Conservation (phyloP, 23 tunicate species). For the Ciona savignyi region DNA sequence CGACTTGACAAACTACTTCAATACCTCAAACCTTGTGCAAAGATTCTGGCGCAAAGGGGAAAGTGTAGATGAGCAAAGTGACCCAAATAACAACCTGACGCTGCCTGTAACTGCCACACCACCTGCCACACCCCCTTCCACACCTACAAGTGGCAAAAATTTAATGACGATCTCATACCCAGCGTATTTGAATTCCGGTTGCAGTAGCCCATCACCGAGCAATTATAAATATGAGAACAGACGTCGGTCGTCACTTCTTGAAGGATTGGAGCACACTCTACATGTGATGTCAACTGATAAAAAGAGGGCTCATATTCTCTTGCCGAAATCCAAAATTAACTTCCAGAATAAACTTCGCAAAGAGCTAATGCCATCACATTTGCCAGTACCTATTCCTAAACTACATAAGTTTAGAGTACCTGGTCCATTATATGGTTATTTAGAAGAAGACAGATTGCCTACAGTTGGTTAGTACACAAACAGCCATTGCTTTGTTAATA, state of each 20-base stretch:
- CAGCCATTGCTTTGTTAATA: not conserved
- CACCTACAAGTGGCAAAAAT: not conserved
- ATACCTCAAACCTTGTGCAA: constrained; percentile 6
- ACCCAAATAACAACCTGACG: not conserved
- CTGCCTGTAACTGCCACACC: not conserved
- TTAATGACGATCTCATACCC: constrained; percentile 13
- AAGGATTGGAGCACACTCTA: constrained; percentile 31
- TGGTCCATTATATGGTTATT: constrained; percentile 24
- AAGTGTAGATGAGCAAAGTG: not conserved
- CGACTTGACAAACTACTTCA: not conserved
- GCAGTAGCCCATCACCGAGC: not conserved
- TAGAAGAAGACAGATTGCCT: constrained; percentile 6
- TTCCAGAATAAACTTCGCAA: not conserved
- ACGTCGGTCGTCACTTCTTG: constrained; percentile 29
- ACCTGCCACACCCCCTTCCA: not conserved
- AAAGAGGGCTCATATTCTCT: constrained; percentile 7
- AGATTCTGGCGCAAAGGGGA: not conserved
- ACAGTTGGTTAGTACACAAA: not conserved
- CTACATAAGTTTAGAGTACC: constrained; percentile 9
- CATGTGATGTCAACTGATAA: constrained; percentile 13
- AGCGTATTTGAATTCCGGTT: constrained; percentile 22
- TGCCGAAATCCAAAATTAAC: constrained; percentile 16
- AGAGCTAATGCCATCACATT: not conserved
- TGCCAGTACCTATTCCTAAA: constrained; percentile 41
- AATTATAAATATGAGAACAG: not conserved